These are phyloP conservation scores for Luidia sarsii DNA, from an alignment of 53 echinoderm and acorn worm species.

Conservation along the genomic window DNA sequence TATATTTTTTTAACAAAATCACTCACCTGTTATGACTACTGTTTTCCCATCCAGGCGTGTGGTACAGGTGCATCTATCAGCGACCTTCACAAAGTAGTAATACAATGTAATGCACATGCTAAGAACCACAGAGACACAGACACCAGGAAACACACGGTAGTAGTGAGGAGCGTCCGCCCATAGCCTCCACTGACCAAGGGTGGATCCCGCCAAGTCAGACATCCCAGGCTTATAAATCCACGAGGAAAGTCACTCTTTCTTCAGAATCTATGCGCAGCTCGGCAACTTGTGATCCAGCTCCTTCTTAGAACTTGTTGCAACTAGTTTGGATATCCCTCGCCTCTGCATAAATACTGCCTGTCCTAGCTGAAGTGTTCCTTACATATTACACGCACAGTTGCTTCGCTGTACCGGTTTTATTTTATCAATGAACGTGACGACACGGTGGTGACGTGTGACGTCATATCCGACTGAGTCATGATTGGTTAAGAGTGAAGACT, in stretches of 20 bases:
- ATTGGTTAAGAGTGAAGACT: slow-evolving; percentile 36
- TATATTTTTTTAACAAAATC: no score
- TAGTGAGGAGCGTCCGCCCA: slow-evolving; percentile 40
- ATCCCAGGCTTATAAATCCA: no score
- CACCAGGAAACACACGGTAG: slow-evolving; percentile 13
- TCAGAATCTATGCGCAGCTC: no score
- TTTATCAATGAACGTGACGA: slow-evolving; percentile 48
- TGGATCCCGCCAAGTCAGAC: slow-evolving; percentile 10
- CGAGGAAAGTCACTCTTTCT: no score
- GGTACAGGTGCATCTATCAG: slow-evolving; percentile 68
- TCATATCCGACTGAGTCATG: background rate
- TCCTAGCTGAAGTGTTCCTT: no score
- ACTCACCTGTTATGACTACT: slow-evolving; percentile 78
- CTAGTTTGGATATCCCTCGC: no score
- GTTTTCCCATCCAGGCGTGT: slow-evolving; percentile 77
- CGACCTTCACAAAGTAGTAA: slow-evolving; percentile 61
- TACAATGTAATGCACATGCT: slow-evolving; percentile 44
- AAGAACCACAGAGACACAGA: slow-evolving; percentile 34
- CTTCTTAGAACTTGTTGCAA: no score
- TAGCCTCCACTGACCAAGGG: slow-evolving; percentile 25
- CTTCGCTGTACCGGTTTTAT: no score
- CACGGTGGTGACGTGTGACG: slow-evolving; percentile 35
- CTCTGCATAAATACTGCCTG: no score
- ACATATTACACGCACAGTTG: no score
- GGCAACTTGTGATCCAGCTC: no score